phyloP scores from a whole-genome alignment of 2,113 vertebrate species.

The Nettapus auritus region DNA sequence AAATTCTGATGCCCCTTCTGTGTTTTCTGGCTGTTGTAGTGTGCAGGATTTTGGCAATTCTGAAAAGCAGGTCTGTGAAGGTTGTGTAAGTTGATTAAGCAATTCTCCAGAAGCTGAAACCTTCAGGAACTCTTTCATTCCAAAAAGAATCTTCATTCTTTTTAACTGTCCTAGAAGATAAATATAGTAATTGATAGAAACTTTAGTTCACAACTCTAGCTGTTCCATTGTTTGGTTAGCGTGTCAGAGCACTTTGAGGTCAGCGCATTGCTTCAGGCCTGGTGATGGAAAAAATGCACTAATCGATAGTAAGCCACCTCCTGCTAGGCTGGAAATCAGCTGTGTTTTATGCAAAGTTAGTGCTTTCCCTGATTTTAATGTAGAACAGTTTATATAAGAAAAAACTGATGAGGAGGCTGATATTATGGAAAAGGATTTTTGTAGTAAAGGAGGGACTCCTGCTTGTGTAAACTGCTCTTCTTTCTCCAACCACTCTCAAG shows the following conservation, averaged over 20 bases:
- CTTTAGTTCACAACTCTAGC: background rate
- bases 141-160: background rate
- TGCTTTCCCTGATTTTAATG: background rate
- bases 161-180: background rate
- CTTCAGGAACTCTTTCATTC: background rate
- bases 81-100: background rate
- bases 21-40: background rate
- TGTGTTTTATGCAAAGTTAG: background rate
- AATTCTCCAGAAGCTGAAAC: background rate
- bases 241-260: slow-evolving; percentile 16
- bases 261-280: slow-evolving; percentile 39
- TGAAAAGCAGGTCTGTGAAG: background rate
- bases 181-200: background rate
- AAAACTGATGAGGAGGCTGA: background rate
- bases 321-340: slow-evolving; percentile 29
- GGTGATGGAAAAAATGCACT: slow-evolving; percentile 15
- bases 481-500: background rate
- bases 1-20: background rate
- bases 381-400: background rate
- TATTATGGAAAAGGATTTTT: background rate
- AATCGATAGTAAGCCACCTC: background rate
- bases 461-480: background rate
- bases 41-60: background rate
- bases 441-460: background rate
- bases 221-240: slow-evolving; percentile 39